Conservation (phyloP, 2,888 invertebrate species). For the Sphaerophoria taeniata region DNA sequence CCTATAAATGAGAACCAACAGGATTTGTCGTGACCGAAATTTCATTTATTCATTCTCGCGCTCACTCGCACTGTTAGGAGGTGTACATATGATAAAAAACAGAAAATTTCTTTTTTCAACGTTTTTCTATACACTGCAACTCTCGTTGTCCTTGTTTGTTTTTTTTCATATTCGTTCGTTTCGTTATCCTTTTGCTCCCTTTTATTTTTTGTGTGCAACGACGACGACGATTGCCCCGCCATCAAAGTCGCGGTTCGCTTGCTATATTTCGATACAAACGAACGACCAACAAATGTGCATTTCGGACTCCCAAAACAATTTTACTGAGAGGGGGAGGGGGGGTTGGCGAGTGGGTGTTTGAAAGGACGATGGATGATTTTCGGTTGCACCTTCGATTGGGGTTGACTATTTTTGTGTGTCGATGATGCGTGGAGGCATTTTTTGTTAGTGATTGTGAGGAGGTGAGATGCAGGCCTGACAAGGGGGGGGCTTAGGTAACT, state of each 20-base stretch:
- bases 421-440: constrained; percentile 18
- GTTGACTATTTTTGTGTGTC: constrained; percentile 50
- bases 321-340: background rate
- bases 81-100: no score
- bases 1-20: constrained; percentile 50
- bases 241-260: no score
- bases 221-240: constrained; percentile 34
- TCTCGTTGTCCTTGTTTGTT: constrained; percentile 41
- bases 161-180: constrained; percentile 7
- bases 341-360: constrained; percentile 3
- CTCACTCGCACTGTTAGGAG: constrained; percentile 57
- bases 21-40: constrained; percentile 74
- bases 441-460: background rate
- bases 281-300: constrained; percentile 67
- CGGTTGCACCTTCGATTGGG: constrained; percentile 74
- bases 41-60: constrained; percentile 73
- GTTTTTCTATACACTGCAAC: constrained; percentile 34
- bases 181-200: background rate
- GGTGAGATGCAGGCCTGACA: background rate
- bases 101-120: constrained; percentile 27
- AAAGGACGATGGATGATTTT: constrained; percentile 62
- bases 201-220: constrained; percentile 45
- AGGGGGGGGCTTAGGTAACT: no score
- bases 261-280: no score
- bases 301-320: constrained; percentile 22